Evolutionary conservation across 1,140 invertebrate species (phyloP).

Genomic region (Drosophila virilis): DNA sequence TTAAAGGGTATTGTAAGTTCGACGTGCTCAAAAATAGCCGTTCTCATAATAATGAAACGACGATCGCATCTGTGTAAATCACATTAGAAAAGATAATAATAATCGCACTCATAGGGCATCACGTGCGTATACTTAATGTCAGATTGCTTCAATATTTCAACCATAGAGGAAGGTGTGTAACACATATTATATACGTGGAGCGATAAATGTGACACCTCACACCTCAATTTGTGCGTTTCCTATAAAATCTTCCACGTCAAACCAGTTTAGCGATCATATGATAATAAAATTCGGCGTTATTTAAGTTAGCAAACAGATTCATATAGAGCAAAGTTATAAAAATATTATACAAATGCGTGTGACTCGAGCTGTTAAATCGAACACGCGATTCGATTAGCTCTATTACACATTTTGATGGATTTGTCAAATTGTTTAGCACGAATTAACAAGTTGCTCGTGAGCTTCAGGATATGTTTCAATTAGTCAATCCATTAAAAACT

Average conservation of each 20-base stretch:
- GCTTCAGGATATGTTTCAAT: conserved; percentile 13
- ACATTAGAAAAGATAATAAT: neutral
- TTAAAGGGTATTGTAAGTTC: too few species aligned
- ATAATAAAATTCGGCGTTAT: conserved; percentile 12
- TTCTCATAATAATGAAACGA: neutral
- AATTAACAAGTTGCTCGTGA: conserved; percentile 33
- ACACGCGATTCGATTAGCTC: conserved; percentile 6
- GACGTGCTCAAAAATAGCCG: too few species aligned
- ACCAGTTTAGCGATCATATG: conserved; percentile 26
- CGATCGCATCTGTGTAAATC: conserved; percentile 3
- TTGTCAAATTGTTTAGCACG: conserved; percentile 36
- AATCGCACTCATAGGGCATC: conserved; percentile 10
- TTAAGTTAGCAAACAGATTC: conserved; percentile 8
- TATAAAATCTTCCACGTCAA: neutral
- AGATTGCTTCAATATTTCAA: neutral
- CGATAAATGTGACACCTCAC: conserved; percentile 12
- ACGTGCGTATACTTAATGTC: conserved; percentile 34
- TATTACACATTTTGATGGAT: conserved; percentile 9
- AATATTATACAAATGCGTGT: conserved; percentile 7
- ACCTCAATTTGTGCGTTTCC: neutral
- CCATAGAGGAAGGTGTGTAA: neutral
- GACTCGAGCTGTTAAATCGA: neutral
- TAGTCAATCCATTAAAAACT: neutral
- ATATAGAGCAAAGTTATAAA: neutral
- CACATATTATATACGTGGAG: neutral